Base-by-base conservation (phyloP, 1,140 invertebrate species). In the Drosophila pectinifera region DNA sequence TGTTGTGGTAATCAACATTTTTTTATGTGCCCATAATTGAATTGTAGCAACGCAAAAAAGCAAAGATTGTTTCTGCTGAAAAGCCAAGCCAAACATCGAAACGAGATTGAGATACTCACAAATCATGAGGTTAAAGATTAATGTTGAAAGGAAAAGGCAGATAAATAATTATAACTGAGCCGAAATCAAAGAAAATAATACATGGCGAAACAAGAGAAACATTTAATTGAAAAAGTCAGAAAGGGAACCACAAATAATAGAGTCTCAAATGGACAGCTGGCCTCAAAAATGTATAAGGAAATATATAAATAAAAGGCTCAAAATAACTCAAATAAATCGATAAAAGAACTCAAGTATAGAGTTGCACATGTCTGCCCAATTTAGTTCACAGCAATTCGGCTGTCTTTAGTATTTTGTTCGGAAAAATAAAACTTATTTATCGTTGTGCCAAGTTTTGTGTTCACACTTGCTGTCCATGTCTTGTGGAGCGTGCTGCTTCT, bases 1-100 rank as follows among this genome's bases (percentile, higher is more conserved):
- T 78, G 80, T 64, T 53, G 75, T 76, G 80, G 80, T 76, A 74
- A 84, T 84, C 75, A 84, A 75, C 73, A 42, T 51, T 61, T 58
- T 78, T 74, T 78, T 41, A 46, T 69, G 67, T 46, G 65, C 49
- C 45, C 49, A 76, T 83, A 83, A 83, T 83, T 83, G 80, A 83
- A 83, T 84, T 84, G 80, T 83, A 55, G 80, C 80, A 59, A 43
- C 26, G 63, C 64, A 46, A 46, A 70, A 69, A 70, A 51, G 1
- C 5, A 31, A 11, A 58, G 24, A 69, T 34, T 46, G 31, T 34
- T 54, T 78, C 48, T 65, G 75, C 68, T 84, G 53, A 84, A 80
- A 80, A 61, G 63, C 64, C 31, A 53, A 79, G 55, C 58, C 75
- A 72, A 58, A 59, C 62, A 68, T 78, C 57, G 62, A 82, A 51